phyloP scores from a whole-genome alignment of 2,888 invertebrate genomes.

The Chironomus tentans region DNA sequence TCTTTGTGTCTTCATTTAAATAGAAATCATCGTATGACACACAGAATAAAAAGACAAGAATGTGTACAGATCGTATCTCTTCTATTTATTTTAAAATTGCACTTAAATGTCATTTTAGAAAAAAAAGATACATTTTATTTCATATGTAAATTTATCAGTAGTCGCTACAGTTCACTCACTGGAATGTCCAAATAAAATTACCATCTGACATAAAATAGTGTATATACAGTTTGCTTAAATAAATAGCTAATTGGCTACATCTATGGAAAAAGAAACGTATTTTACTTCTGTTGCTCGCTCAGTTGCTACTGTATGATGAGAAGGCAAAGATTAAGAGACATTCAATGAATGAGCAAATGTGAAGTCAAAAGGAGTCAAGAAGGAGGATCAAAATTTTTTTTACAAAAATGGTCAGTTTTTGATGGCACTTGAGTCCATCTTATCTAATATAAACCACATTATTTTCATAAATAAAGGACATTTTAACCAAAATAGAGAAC shows the following conservation, averaged over 20 bases:
- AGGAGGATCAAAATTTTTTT: no score
- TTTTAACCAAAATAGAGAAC: no score
- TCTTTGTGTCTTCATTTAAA: neutral
- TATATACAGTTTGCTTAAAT: slow-evolving; percentile 2
- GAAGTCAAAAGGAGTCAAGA: neutral
- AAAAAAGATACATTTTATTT: neutral
- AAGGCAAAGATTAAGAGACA: neutral
- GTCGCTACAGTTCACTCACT: no score
- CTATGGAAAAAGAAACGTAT: neutral
- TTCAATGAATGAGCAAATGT: no score
- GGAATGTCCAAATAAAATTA: neutral
- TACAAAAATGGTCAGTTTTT: no score
- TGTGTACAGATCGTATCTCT: neutral
- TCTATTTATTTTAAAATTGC: neutral
- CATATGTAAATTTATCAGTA: neutral
- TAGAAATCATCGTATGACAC: neutral
- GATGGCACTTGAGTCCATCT: no score
- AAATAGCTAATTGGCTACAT: slow-evolving; percentile 24
- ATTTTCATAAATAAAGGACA: no score
- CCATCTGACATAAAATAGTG: neutral
- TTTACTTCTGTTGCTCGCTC: no score
- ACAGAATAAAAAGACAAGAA: neutral
- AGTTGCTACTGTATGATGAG: neutral
- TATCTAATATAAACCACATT: no score
- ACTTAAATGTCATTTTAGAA: neutral